These are phyloP conservation scores for Enhydra lutris DNA, from an alignment of 2,113 vertebrate genomes.

Conservation along the genomic window DNA sequence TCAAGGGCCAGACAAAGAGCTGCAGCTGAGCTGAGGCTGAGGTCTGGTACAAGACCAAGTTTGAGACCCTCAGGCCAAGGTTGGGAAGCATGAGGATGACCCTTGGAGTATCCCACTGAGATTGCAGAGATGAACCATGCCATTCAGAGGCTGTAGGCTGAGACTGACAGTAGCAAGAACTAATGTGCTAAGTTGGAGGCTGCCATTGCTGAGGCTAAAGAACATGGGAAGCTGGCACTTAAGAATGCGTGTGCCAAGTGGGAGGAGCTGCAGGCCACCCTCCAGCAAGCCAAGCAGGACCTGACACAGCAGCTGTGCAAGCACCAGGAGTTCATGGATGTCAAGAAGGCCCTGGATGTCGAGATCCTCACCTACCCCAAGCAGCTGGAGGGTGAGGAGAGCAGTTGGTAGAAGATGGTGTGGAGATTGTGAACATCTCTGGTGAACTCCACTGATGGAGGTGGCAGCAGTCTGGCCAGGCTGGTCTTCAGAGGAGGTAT, in stretches of 20 bases:
- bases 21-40: background rate
- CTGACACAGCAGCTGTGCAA: background rate
- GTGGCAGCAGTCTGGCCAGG: constrained; percentile 53
- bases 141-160: background rate
- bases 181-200: background rate
- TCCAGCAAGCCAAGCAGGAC: background rate
- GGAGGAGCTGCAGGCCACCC: background rate
- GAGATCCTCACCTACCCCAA: background rate
- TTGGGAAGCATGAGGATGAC: background rate
- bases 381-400: background rate
- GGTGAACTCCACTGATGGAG: constrained; percentile 66
- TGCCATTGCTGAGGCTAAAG: background rate
- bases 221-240: background rate
- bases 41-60: background rate
- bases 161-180: background rate
- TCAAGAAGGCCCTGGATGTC: background rate
- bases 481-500: constrained; percentile 68
- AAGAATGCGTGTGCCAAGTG: background rate
- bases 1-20: background rate
- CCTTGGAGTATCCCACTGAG: background rate
- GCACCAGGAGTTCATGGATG: background rate
- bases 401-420: constrained; percentile 76
- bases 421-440: constrained; percentile 77
- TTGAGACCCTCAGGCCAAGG: background rate
- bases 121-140: background rate